A percentile compares a stretch with the other conserved stretches of the same genome.
These are phyloP conservation scores for Gymnoscopelus microlampas DNA, from an alignment of 2,797 vertebrate species.

Conservation along the genomic window DNA sequence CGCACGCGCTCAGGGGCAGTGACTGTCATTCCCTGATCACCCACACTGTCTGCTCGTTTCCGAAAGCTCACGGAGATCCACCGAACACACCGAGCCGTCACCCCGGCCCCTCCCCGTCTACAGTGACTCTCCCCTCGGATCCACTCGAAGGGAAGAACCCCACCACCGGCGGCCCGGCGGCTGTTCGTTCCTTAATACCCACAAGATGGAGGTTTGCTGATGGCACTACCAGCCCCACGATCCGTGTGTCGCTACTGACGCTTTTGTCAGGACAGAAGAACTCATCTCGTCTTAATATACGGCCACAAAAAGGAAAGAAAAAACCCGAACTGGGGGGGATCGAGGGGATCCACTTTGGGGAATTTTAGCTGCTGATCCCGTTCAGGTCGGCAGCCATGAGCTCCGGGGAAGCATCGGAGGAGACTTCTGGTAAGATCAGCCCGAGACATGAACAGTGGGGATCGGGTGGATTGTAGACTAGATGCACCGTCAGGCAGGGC, in stretches of 20 bases:
- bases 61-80: constrained; percentile 72
- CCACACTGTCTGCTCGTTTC: constrained; percentile 63
- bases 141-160: constrained; percentile 79
- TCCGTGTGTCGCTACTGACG: constrained; percentile 70
- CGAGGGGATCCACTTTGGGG: constrained; percentile 57
- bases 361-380: constrained; percentile 56
- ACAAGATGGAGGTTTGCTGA: constrained; percentile 84
- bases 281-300: constrained; percentile 60
- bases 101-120: constrained; percentile 62
- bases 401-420: constrained; percentile 91
- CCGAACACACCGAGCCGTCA: constrained; percentile 62
- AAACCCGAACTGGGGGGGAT: constrained; percentile 27
- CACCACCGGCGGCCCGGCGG: constrained; percentile 73
- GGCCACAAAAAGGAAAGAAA: neutral
- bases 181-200: constrained; percentile 73
- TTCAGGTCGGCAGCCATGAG: constrained; percentile 82
- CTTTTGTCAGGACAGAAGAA: constrained; percentile 55
- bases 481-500: constrained; percentile 47
- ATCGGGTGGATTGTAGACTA: constrained; percentile 12
- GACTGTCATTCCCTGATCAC: constrained; percentile 52
- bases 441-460: constrained; percentile 20
- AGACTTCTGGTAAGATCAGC: constrained; percentile 88
- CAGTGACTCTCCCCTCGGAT: constrained; percentile 73
- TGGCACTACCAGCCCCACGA: constrained; percentile 74
- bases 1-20: neutral